phyloP scores from a whole-genome alignment of 2,797 vertebrate genomes.

The Pteronotus mesoamericanus region DNA sequence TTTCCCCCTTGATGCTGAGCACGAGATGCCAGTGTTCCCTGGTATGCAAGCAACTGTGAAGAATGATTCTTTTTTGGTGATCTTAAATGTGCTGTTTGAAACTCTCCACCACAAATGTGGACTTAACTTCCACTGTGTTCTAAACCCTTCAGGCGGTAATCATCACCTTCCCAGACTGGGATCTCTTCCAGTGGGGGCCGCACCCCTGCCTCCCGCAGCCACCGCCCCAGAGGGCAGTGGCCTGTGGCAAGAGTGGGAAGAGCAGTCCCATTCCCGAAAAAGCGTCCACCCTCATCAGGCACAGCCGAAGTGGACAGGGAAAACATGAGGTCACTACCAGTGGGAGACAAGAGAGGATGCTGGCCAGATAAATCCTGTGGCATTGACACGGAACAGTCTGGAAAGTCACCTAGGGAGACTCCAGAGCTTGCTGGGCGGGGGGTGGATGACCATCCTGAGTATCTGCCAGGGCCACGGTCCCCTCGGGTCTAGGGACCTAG shows the following conservation, averaged over 20 bases:
- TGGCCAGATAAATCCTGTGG: not conserved
- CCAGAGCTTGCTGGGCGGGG: accelerated
- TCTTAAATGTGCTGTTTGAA: not conserved
- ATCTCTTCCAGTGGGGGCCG: not conserved
- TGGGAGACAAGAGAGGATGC: not conserved
- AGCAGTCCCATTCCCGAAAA: not conserved
- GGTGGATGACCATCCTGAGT: not conserved
- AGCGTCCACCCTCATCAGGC: not conserved
- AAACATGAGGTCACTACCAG: not conserved
- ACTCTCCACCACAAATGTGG: not conserved
- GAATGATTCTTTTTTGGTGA: not conserved
- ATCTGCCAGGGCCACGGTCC: accelerated
- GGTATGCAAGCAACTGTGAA: not conserved
- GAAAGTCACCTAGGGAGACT: not conserved
- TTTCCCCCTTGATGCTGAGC: not conserved
- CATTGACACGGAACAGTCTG: not conserved
- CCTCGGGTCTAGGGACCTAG: no score
- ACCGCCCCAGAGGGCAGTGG: not conserved
- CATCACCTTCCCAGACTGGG: not conserved
- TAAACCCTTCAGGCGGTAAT: not conserved
- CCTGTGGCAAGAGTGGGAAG: not conserved
- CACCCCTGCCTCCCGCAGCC: not conserved
- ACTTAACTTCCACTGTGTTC: not conserved
- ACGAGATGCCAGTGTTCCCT: not conserved
- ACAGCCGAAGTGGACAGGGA: accelerated